Evolutionary conservation across 2,797 vertebrate species (phyloP), one percentile per base, ranked within the genome.

Genomic region (Streptopelia turtur): DNA sequence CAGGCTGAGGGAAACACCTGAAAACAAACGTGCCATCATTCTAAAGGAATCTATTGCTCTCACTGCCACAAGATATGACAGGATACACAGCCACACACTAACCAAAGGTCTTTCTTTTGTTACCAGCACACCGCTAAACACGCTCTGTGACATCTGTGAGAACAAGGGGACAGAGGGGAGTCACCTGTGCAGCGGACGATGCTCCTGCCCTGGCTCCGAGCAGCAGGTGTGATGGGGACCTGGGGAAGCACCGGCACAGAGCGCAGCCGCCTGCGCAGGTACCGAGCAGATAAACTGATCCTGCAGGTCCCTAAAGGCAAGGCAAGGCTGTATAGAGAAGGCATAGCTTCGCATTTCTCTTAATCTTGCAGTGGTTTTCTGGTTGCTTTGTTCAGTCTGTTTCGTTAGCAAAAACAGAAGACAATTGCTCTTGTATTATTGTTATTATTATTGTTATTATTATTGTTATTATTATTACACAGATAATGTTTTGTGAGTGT

Each of bases 321-420:
- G 55, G 6, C 6, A 74, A 63, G 24, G 37, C 37, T 37, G 37
- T 37, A 23, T 41, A 39, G 27, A n/a, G 25, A 41, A 39, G 6
- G 15, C 0, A 0, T 15, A 27, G 41, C 10, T 9, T 39, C 4
- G 4, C 0, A 1, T 55, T 55, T 71, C 27, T 37, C 4, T 24
- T 43, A 18, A 16, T 21, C 41, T 69, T 57, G 27, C 27, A 30
- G n/a, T 17, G 10, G 0, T 22, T 37, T 70, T 37, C 14, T 33
- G 23, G 8, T 61, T 1, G 0, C 7, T 61, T 61, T 63, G 15
- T 37, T 77, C 60, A 63, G 35, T 31, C 24, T 74, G 20, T 53
- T 49, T 9, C 9, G 6, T 30, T 61, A 78, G 5, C 8, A 61
- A 83, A 53, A 72, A 2, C 18, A 43, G 35, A 60, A 41, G 2